These are phyloP conservation scores for Ctenomys sociabilis DNA, from an alignment of 2,113 vertebrate species.

Conservation along the genomic window DNA sequence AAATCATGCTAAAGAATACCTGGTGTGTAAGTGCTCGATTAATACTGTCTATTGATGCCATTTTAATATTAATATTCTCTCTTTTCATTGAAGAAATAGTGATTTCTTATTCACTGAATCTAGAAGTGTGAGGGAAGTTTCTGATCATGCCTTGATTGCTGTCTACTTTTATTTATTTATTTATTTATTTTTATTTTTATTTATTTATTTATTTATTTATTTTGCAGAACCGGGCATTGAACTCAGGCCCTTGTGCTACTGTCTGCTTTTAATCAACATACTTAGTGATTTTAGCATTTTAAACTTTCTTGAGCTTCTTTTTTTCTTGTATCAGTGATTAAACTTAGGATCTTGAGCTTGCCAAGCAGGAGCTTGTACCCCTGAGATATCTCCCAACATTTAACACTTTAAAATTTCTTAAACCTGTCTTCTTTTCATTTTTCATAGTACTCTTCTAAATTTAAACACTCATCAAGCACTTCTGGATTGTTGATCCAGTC, in stretches of 20 bases:
- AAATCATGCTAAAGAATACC: not conserved
- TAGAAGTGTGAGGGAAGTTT: not conserved
- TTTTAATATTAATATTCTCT: not conserved
- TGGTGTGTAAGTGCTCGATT: not conserved
- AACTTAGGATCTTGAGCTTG: too few relatives aligned
- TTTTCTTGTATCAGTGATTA: not conserved
- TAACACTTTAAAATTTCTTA: slow-evolving; percentile 1
- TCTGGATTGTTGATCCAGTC: not conserved
- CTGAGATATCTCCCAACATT: too few relatives aligned
- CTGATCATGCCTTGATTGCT: not conserved
- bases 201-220: too few relatives aligned
- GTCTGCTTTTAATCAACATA: not conserved
- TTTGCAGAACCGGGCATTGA: too few relatives aligned
- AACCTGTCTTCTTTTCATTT: not conserved
- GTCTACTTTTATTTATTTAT: not conserved
- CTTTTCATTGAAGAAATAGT: not conserved
- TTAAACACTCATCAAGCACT: not conserved
- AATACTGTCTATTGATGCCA: not conserved
- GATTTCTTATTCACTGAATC: not conserved
- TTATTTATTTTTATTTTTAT: too few relatives aligned
- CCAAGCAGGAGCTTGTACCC: too few relatives aligned
- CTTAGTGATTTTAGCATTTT: not conserved
- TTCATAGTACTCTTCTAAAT: not conserved
- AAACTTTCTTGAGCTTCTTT: not conserved
- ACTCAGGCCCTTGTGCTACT: too few relatives aligned